These are phyloP conservation scores for Orestias chungarensis DNA, from an alignment of 2,797 vertebrate species.

Conservation along the genomic window DNA sequence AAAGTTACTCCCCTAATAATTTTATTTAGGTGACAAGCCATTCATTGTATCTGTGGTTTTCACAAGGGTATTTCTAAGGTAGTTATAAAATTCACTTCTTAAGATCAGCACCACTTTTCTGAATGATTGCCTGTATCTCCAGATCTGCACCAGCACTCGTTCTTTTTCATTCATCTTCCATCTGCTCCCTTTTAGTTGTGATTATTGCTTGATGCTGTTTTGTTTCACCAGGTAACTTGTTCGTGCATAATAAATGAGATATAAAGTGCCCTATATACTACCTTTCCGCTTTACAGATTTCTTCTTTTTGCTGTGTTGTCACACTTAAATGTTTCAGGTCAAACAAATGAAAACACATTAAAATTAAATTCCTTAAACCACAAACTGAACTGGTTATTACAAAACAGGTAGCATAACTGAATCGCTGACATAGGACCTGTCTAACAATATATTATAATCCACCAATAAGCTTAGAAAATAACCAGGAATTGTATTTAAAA, in stretches of 20 bases:
- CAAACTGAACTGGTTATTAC: neutral
- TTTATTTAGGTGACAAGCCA: constrained; percentile 22
- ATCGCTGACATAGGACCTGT: neutral
- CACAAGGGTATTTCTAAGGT: constrained; percentile 24
- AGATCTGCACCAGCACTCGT: constrained; percentile 57
- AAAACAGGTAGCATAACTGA: neutral
- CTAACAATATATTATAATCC: neutral
- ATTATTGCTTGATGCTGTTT: constrained; percentile 35
- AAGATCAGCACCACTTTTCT: constrained; percentile 21
- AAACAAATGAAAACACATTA: neutral
- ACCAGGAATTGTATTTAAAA: neutral
- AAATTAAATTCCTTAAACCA: neutral
- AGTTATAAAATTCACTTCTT: constrained; percentile 13
- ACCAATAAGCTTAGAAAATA: neutral
- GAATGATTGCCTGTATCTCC: constrained; percentile 45
- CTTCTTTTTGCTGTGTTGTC: neutral
- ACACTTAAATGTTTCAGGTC: neutral
- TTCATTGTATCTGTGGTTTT: constrained; percentile 17
- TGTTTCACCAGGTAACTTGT: constrained; percentile 32
- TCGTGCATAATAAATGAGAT: constrained; percentile 21
- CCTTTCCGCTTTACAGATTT: neutral
- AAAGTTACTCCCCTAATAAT: constrained; percentile 1
- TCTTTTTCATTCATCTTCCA: constrained; percentile 50
- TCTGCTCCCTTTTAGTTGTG: constrained; percentile 45
- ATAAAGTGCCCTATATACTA: neutral